Evolutionary conservation across 2,797 vertebrate species (phyloP), one percentile per base, ranked within the genome.

Genomic region (Sebastes flavidus): DNA sequence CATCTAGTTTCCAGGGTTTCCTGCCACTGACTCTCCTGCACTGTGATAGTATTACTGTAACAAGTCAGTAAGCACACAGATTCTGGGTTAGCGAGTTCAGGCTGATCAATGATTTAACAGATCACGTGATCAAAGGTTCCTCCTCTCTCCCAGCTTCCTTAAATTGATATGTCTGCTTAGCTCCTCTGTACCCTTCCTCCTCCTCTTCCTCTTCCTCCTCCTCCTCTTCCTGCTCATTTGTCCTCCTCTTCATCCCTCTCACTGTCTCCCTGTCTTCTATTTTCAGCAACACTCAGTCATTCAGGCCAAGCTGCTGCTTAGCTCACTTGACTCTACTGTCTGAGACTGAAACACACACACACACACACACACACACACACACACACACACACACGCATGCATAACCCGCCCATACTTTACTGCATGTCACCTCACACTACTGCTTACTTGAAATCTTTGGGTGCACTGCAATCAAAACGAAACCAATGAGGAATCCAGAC

Each of bases 271-370:
- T 52, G 36, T 75, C 67, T 68, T 91, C 93, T 94, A 94, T 94
- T 94, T 94, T 93, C 80, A 90, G 94, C 81, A 88, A 77, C 89
- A 88, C 90, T 94, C 78, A 88, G 82, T 74, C 75, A 92, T 86
- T 92, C 88, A 92, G 90, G 88, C 79, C 80, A 22, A 80, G 77
- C 80, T 55, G 79, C 69, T 88, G 73, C 73, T 80, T 69, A 49
- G 46, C 18, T 49, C 46, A 5, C 69, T 77, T 29, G 34, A 72
- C 78, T 66, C 52, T 12, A 30, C 70, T 36, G 61, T 77, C 71
- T 32, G 36, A 83, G 80, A 71, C n/a, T 30, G 38, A 66, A 78
- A 70, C 60, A 56, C 46, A 49, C 46, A 46, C 42, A 38, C 36
- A 46, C 62, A 69, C 75, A 56, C 16, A 20, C 42, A 34, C 34